Evolutionary conservation across 2,113 vertebrate species (phyloP).

Genomic region (Clarias gariepinus): DNA sequence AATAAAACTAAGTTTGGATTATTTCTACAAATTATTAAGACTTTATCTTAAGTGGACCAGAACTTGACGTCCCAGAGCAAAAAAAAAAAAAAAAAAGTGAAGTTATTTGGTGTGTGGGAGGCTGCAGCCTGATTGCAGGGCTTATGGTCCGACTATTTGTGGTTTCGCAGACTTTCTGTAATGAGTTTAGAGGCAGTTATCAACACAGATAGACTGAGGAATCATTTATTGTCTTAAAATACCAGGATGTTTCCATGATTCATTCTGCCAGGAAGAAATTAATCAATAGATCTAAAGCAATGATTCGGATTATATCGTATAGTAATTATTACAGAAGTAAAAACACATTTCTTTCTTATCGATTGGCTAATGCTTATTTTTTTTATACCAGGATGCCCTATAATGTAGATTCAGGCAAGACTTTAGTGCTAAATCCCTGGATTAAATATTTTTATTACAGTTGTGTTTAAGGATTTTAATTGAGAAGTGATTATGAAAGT

Average conservation of each 20-base stretch:
- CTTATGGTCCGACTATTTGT: conserved; percentile 37
- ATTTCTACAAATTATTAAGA: conserved; percentile 88
- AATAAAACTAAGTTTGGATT: conserved; percentile 85
- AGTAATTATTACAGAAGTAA: neutral
- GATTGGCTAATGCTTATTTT: neutral
- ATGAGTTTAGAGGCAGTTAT: neutral
- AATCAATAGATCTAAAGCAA: neutral
- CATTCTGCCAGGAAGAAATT: neutral
- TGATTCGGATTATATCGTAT: neutral
- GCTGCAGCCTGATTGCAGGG: conserved; percentile 57
- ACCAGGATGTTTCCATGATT: neutral
- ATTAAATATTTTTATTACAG: neutral
- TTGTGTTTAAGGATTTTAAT: neutral
- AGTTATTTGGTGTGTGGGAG: conserved; percentile 72
- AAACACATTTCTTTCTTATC: neutral
- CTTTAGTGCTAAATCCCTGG: neutral
- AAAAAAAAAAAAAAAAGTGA: conserved; percentile 46
- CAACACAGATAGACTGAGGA: neutral
- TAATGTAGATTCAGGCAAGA: neutral
- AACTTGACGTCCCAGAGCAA: conserved; percentile 74
- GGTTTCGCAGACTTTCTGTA: neutral
- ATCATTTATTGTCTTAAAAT: neutral
- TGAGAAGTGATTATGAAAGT: neutral
- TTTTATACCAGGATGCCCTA: neutral
- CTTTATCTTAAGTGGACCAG: conserved; percentile 79